Conservation (phyloP, 1,140 invertebrate species). For the Bombus terrestris region DNA sequence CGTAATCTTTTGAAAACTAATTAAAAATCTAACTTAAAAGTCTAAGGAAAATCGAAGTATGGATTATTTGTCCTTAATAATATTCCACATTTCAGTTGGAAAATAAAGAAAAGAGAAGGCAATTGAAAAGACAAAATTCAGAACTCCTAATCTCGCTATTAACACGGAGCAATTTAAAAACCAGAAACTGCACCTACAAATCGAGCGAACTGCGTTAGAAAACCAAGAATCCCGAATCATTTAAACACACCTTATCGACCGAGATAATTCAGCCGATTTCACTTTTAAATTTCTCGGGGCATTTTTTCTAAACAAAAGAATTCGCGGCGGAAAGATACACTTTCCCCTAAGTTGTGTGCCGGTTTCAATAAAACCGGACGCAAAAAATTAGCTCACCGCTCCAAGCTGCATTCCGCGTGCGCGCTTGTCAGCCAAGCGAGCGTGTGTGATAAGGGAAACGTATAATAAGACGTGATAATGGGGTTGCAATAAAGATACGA, state of each 20-base stretch:
- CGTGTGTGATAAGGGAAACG: constrained; percentile 49
- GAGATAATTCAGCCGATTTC: background rate
- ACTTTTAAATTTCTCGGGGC: background rate
- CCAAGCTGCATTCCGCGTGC: constrained; percentile 29
- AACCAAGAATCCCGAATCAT: background rate
- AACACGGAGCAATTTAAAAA: background rate
- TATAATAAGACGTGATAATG: constrained; percentile 56
- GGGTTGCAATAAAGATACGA: constrained; percentile 52
- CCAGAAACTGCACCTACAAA: background rate
- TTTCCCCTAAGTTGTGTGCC: background rate
- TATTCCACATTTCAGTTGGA: background rate
- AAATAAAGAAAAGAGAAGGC: background rate
- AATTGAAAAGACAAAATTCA: too few relatives aligned
- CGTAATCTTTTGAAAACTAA: too few relatives aligned
- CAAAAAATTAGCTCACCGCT: constrained; percentile 5
- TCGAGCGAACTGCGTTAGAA: too few relatives aligned
- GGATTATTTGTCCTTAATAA: too few relatives aligned
- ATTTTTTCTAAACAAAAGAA: constrained; percentile 3
- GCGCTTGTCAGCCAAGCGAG: constrained; percentile 28
- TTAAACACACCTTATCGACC: background rate
- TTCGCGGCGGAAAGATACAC: background rate
- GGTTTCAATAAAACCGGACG: constrained; percentile 28
- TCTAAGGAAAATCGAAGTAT: too few relatives aligned
- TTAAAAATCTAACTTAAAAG: too few relatives aligned
- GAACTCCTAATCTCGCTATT: background rate